Conservation (phyloP, 1,140 invertebrate genomes). For the Elysia chlorotica region DNA sequence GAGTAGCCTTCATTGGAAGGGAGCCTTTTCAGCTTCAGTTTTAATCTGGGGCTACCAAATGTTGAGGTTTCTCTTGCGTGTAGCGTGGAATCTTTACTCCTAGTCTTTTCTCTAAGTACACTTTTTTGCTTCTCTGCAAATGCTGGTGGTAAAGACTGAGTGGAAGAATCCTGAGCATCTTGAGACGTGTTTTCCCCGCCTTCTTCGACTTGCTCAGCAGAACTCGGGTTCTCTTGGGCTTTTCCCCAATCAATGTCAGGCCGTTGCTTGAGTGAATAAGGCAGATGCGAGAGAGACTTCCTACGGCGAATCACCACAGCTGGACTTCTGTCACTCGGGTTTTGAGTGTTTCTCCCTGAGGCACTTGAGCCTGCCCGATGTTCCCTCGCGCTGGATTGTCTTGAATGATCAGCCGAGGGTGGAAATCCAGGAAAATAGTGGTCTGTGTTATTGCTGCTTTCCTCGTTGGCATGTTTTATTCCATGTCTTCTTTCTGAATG, state of each 20-base stretch:
- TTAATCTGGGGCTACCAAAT: neutral
- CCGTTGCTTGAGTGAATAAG: neutral
- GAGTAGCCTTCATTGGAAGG: neutral
- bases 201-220: neutral
- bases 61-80: neutral
- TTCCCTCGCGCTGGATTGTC: too few relatives aligned
- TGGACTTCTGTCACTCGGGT: neutral
- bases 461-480: too few relatives aligned
- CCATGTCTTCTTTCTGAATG: too few relatives aligned
- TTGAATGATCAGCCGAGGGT: neutral
- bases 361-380: too few relatives aligned
- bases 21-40: neutral
- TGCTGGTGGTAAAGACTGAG: too few relatives aligned
- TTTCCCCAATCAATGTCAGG: neutral
- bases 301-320: conserved; percentile 3
- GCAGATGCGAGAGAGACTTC: neutral
- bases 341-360: too few relatives aligned
- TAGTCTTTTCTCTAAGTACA: too few relatives aligned
- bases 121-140: too few relatives aligned
- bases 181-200: neutral
- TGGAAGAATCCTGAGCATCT: neutral
- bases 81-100: neutral
- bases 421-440: neutral
- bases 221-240: neutral
- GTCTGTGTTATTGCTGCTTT: neutral